phyloP scores from a whole-genome alignment of 2,797 vertebrate genomes.

The Percopsis omiscomaycus region DNA sequence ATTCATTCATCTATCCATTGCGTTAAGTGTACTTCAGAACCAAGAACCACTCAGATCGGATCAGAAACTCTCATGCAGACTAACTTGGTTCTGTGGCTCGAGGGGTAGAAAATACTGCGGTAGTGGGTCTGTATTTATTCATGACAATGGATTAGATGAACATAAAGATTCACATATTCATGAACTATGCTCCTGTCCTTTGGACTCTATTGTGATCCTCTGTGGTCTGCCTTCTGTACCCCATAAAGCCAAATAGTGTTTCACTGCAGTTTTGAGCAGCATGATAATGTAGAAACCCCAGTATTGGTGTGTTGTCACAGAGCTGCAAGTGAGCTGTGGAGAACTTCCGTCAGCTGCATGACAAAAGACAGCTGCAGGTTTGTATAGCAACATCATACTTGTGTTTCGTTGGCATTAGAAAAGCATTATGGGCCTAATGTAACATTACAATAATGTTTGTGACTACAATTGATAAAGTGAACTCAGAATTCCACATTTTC shows the following conservation, averaged over 20 bases:
- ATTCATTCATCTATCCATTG: neutral
- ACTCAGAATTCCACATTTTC: neutral
- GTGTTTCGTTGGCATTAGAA: neutral
- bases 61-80: no score
- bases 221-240: neutral
- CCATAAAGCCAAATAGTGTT: neutral
- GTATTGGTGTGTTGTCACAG: neutral
- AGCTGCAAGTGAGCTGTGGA: no score
- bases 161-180: no score
- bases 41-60: no score
- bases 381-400: slow-evolving; percentile 2
- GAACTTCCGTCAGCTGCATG: neutral
- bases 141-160: no score
- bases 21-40: no score
- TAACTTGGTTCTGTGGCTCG: no score
- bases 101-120: no score
- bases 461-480: neutral
- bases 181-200: no score
- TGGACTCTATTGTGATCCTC: no score
- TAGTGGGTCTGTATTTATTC: no score
- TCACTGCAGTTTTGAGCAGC: no score
- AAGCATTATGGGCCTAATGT: neutral
- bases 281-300: neutral
- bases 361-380: neutral
- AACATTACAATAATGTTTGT: neutral